phyloP scores from a whole-genome alignment of 2,113 vertebrate genomes.

The Albula goreensis region DNA sequence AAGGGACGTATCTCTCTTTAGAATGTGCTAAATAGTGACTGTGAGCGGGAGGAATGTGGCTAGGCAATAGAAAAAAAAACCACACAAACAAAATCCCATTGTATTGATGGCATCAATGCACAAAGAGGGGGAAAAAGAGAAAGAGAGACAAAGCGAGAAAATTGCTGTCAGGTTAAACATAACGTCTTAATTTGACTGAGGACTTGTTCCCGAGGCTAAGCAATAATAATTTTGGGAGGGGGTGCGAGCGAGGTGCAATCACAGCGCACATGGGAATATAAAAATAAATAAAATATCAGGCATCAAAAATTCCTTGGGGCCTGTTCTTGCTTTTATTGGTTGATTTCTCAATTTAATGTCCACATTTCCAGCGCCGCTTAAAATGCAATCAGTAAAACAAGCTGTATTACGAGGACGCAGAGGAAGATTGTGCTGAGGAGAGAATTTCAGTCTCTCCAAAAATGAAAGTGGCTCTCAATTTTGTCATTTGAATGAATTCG shows the following conservation, averaged over 20 bases:
- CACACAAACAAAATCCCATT: slow-evolving; percentile 86
- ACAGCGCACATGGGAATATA: slow-evolving; percentile 16
- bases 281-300: slow-evolving; percentile 26
- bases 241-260: slow-evolving; percentile 43
- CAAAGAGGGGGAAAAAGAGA: slow-evolving; percentile 67
- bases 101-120: slow-evolving; percentile 76
- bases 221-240: slow-evolving; percentile 48
- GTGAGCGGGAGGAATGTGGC: slow-evolving; percentile 81
- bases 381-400: background rate
- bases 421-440: background rate
- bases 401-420: background rate
- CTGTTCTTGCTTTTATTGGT: slow-evolving; percentile 22
- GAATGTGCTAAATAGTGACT: slow-evolving; percentile 61
- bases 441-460: background rate
- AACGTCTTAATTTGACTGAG: slow-evolving; percentile 67
- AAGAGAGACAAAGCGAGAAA: slow-evolving; percentile 55
- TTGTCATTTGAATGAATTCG: background rate
- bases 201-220: slow-evolving; percentile 69
- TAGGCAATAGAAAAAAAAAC: slow-evolving; percentile 78
- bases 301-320: slow-evolving; percentile 30
- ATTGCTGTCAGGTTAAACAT: slow-evolving; percentile 72
- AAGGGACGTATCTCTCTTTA: slow-evolving; percentile 62
- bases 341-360: slow-evolving; percentile 28
- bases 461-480: background rate
- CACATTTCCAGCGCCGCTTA: background rate